Conservation (phyloP, 2,113 vertebrate species). For the Megaceryle maxima region DNA sequence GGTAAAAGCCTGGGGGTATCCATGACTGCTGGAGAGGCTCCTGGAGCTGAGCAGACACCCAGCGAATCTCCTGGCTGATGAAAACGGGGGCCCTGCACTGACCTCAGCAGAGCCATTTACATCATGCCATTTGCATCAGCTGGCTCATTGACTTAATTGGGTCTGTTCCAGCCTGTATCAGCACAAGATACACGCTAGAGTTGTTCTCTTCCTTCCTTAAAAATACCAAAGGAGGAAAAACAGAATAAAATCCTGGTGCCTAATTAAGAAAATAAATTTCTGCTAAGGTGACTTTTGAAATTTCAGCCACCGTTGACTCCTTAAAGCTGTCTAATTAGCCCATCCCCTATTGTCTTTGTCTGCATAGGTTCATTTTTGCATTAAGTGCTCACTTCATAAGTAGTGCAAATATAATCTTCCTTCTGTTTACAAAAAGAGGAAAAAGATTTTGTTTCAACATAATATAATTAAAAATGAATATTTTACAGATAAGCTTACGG, state of each 20-base stretch:
- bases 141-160: background rate
- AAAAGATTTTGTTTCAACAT: background rate
- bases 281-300: background rate
- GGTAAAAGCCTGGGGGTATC: fast-evolving
- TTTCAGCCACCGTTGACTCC: background rate
- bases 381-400: background rate
- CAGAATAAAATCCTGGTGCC: background rate
- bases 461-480: slow-evolving; percentile 10
- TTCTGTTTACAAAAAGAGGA: background rate
- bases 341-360: background rate
- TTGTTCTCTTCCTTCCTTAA: background rate
- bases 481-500: background rate
- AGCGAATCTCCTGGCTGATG: fast-evolving
- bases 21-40: background rate
- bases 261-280: background rate
- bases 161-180: background rate
- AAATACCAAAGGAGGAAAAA: background rate
- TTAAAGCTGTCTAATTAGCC: background rate
- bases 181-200: background rate
- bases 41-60: background rate
- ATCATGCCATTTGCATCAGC: fast-evolving
- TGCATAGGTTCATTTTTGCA: background rate
- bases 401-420: background rate
- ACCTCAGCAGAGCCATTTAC: background rate
- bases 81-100: fast-evolving